phyloP scores from a whole-genome alignment of 1,140 invertebrate species.

The Polyergus mexicanus region DNA sequence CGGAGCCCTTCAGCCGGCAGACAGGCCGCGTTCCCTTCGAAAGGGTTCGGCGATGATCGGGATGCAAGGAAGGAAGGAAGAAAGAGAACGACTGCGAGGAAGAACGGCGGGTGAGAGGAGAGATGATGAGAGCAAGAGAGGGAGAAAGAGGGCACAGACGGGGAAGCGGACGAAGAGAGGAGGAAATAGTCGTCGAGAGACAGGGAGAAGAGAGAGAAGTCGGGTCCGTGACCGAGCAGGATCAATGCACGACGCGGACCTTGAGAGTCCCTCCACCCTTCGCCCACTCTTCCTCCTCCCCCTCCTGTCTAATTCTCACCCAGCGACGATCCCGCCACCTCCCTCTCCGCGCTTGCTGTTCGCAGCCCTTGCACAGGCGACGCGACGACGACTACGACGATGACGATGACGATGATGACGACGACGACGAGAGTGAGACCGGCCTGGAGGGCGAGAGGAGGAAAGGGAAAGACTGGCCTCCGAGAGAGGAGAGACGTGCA shows the following conservation, averaged over 20 bases:
- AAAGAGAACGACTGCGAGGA: not conserved
- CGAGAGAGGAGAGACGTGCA: constrained; percentile 46
- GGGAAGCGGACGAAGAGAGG: constrained; percentile 39
- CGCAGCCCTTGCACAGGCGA: constrained; percentile 65
- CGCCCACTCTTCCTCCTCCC: constrained; percentile 22
- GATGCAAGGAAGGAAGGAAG: constrained; percentile 17
- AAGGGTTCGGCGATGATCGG: constrained; percentile 51
- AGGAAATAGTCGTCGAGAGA: constrained; percentile 43
- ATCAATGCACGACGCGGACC: constrained; percentile 86
- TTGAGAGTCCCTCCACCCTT: constrained; percentile 79
- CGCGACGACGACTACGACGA: constrained; percentile 49
- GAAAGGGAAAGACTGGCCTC: constrained; percentile 31
- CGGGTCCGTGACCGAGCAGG: constrained; percentile 85
- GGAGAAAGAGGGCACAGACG: constrained; percentile 31
- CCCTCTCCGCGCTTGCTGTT: constrained; percentile 29
- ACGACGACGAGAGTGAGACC: constrained; percentile 60
- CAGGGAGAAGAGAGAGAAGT: constrained; percentile 69
- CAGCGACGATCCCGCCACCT: constrained; percentile 50
- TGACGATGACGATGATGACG: constrained; percentile 46
- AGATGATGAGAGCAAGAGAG: not conserved
- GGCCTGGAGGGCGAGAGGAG: constrained; percentile 8
- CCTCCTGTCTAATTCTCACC: constrained; percentile 58
- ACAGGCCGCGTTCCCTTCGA: constrained; percentile 40
- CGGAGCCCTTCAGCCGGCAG: constrained; percentile 34
- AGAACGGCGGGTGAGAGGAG: constrained; percentile 43